These are phyloP conservation scores for Calycopis cecrops DNA, from an alignment of 1,140 invertebrate genomes.

Conservation along the genomic window DNA sequence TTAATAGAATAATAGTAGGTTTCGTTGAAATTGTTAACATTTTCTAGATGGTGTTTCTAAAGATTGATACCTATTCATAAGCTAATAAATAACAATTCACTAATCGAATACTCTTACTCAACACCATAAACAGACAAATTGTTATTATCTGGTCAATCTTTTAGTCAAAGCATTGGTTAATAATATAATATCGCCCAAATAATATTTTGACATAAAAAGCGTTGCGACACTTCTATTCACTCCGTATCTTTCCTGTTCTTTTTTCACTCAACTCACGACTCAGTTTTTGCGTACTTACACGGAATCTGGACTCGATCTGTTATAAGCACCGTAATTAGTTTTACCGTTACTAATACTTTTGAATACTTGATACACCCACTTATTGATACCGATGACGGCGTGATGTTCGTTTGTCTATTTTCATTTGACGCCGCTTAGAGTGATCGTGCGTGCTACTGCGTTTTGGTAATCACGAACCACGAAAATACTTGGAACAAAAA, in stretches of 20 bases:
- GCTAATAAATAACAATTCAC: no score
- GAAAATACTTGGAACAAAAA: neutral
- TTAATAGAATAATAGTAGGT: no score
- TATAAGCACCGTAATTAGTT: constrained; percentile 64
- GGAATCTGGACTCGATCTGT: constrained; percentile 58
- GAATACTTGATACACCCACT: constrained; percentile 49
- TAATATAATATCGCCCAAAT: neutral
- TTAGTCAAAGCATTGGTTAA: no score
- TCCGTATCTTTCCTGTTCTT: constrained; percentile 20
- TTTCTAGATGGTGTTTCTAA: no score
- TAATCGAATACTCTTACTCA: no score
- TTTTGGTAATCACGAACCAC: constrained; percentile 3
- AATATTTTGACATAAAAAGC: constrained; percentile 5
- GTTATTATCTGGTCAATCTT: no score
- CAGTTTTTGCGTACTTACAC: constrained; percentile 52
- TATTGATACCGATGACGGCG: constrained; percentile 43
- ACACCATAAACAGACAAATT: no score
- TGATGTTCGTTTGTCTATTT: constrained; percentile 43
- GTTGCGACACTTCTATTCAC: constrained; percentile 5
- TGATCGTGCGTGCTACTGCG: constrained; percentile 7
- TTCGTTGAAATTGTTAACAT: no score
- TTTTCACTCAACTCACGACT: constrained; percentile 40
- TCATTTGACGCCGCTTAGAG: constrained; percentile 7
- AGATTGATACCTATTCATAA: no score
- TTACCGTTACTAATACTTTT: constrained; percentile 63